These are phyloP conservation scores for Otus scops DNA, from an alignment of 2,797 vertebrate species.

Conservation along the genomic window DNA sequence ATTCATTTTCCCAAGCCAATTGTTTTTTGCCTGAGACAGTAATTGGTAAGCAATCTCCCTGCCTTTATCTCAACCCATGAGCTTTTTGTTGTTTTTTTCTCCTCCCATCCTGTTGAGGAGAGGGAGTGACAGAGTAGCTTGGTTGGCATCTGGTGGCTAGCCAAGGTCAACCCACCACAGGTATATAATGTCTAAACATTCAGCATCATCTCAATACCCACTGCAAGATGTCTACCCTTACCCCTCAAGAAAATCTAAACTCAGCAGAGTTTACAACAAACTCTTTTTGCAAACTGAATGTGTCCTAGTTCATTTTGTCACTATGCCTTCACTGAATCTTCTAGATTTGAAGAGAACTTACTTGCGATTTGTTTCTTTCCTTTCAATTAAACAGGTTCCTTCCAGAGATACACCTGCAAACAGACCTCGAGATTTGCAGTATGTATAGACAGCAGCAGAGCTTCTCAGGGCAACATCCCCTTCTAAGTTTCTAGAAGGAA, in stretches of 20 bases:
- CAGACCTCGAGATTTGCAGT: constrained; percentile 91
- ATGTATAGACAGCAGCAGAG: constrained; percentile 90
- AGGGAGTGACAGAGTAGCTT: neutral
- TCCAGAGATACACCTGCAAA: constrained; percentile 94
- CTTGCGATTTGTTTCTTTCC: constrained; percentile 97
- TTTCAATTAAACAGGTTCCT: constrained; percentile 91
- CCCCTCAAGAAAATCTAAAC: neutral
- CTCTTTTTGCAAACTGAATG: neutral
- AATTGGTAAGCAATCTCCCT: neutral
- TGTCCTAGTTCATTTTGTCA: neutral
- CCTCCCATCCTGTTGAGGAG: neutral
- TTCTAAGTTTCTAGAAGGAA: constrained; percentile 86
- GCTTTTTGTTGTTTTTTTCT: neutral
- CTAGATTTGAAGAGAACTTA: constrained; percentile 64
- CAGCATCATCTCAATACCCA: neutral
- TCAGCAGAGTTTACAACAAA: neutral
- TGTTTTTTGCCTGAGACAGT: neutral
- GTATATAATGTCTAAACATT: neutral
- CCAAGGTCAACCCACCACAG: neutral
- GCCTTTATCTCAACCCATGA: neutral
- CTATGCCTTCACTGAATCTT: neutral
- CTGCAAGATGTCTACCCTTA: neutral
- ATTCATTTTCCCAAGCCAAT: neutral
- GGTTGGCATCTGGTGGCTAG: neutral
- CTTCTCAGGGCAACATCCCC: constrained; percentile 90